Conservation (phyloP, 2,113 vertebrate species). For the Tricholaema leucomelas region DNA sequence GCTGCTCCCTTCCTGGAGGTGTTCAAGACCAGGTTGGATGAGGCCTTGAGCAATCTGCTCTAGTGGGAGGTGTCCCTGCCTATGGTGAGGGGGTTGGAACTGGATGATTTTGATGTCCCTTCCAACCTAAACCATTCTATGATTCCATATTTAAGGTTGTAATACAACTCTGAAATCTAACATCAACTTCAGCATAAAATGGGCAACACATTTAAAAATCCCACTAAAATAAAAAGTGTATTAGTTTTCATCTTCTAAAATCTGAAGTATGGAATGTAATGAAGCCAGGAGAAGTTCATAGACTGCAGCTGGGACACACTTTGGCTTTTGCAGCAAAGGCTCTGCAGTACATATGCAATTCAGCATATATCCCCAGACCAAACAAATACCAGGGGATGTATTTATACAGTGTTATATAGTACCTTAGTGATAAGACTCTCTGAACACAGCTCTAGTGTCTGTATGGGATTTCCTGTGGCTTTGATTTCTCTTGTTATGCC, state of each 20-base stretch:
- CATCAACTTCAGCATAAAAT: not conserved
- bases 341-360: not conserved
- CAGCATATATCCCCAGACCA: not conserved
- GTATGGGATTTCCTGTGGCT: not conserved
- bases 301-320: not conserved
- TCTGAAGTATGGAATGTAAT: not conserved
- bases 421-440: not conserved
- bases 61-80: too few relatives aligned
- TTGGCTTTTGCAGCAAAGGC: not conserved
- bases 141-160: not conserved
- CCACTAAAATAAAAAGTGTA: rapidly evolving
- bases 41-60: too few relatives aligned
- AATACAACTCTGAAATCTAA: not conserved
- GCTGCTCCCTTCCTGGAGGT: too few relatives aligned
- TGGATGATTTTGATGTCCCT: too few relatives aligned
- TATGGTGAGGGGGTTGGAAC: too few relatives aligned
- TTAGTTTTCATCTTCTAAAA: not conserved
- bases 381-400: not conserved
- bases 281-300: not conserved
- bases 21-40: too few relatives aligned
- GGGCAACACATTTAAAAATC: not conserved
- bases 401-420: not conserved
- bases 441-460: not conserved
- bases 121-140: too few relatives aligned
- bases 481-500: not conserved